Percentiles rank a stretch among this genome's conserved stretches.
These are phyloP conservation scores for Melanocharis versteri DNA, from an alignment of 2,113 vertebrate species.

Conservation along the genomic window DNA sequence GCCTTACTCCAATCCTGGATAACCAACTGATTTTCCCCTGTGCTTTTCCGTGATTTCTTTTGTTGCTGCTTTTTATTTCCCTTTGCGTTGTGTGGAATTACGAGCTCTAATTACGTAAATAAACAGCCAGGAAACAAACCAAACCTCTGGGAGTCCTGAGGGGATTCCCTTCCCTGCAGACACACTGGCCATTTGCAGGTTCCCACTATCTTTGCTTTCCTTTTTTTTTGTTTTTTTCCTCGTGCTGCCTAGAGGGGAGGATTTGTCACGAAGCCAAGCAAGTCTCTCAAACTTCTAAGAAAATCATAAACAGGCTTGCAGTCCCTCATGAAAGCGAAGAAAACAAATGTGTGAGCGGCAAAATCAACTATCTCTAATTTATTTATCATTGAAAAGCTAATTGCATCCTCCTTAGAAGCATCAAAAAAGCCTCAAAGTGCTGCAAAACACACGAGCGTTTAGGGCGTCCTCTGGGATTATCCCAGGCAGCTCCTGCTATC, in stretches of 20 bases:
- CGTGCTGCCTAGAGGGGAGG: conserved; percentile 10
- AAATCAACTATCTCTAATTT: conserved; percentile 46
- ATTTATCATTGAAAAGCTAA: conserved; percentile 43
- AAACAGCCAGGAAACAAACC: neutral
- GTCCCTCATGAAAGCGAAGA: neutral
- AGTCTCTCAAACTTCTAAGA: conserved; percentile 21
- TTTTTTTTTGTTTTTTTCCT: neutral
- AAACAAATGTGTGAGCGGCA: conserved; percentile 39
- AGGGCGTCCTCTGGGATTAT: neutral
- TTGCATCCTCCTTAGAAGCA: conserved; percentile 18
- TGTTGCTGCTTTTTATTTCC: neutral
- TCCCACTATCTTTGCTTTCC: neutral
- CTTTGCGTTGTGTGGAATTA: neutral
- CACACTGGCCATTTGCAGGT: neutral
- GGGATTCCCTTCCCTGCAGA: conserved; percentile 17
- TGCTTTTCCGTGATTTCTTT: neutral
- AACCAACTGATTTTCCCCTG: neutral
- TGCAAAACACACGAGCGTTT: neutral
- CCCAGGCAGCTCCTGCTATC: neutral
- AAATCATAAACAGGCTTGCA: conserved; percentile 23
- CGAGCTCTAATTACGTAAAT: conserved; percentile 19
- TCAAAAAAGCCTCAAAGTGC: conserved; percentile 18
- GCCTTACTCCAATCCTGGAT: neutral
- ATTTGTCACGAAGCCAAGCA: conserved; percentile 6
- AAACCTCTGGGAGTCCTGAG: neutral